Conservation (phyloP, 2,113 vertebrate species). For the Sclerurus mexicanus region DNA sequence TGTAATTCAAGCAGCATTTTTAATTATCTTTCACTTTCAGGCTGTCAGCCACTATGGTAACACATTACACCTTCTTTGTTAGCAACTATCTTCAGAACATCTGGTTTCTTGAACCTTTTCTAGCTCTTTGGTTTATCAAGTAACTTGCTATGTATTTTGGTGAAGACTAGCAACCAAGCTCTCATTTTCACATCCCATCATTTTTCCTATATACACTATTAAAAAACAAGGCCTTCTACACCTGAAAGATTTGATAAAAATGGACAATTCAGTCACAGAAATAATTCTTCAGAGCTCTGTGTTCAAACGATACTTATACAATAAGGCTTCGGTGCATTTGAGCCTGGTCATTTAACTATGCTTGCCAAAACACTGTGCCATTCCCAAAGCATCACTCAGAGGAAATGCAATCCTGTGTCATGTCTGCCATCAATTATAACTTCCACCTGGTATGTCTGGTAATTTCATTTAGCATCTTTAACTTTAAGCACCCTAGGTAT, state of each 20-base stretch:
- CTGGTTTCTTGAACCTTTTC: not conserved
- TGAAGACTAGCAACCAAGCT: not conserved
- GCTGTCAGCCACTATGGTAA: not conserved
- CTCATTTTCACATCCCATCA: not conserved
- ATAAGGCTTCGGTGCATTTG: not conserved
- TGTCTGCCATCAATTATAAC: not conserved
- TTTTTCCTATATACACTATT: not conserved
- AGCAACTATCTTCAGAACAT: not conserved
- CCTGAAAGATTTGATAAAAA: not conserved
- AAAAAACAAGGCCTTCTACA: not conserved
- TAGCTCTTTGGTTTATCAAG: not conserved
- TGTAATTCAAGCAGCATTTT: not conserved
- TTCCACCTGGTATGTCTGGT: not conserved
- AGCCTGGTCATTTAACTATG: not conserved
- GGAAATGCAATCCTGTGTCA: not conserved
- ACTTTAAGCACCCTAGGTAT: not conserved
- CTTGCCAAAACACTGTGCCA: accelerated
- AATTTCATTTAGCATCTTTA: not conserved
- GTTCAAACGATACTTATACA: not conserved
- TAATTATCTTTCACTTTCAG: not conserved
- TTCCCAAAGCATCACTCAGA: not conserved
- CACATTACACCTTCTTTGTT: not conserved
- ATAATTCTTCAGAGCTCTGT: not conserved
- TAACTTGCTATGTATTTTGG: not conserved
- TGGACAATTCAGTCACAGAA: not conserved